These are phyloP conservation scores for Gandaritis pyraliata DNA, from an alignment of 2,888 invertebrate species.

Conservation along the genomic window DNA sequence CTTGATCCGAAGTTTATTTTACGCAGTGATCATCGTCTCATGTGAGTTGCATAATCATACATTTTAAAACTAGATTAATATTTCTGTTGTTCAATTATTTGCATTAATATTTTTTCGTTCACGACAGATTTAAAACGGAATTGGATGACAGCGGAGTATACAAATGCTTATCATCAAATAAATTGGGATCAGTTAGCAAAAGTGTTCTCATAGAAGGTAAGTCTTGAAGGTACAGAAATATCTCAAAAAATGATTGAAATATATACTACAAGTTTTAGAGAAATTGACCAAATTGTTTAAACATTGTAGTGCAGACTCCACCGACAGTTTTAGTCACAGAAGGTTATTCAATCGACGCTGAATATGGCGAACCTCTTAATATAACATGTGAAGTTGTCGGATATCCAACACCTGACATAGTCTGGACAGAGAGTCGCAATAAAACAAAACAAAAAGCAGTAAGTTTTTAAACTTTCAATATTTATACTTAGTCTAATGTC, in stretches of 20 bases:
- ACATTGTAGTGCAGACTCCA: slow-evolving; percentile 10
- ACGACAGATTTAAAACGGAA: slow-evolving; percentile 3
- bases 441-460: slow-evolving; percentile 3
- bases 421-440: slow-evolving; percentile 5
- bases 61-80: too few relatives aligned
- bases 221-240: background rate
- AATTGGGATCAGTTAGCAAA: slow-evolving; percentile 13
- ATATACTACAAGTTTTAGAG: too few relatives aligned
- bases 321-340: slow-evolving; percentile 12
- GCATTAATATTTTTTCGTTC: too few relatives aligned
- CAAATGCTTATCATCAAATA: slow-evolving; percentile 16
- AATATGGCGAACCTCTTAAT: slow-evolving; percentile 14
- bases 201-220: slow-evolving; percentile 13
- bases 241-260: too few relatives aligned
- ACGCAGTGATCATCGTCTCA: too few relatives aligned
- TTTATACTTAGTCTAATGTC: too few relatives aligned
- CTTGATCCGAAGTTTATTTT: too few relatives aligned
- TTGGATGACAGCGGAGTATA: slow-evolving; percentile 12
- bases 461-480: slow-evolving; percentile 1
- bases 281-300: background rate
- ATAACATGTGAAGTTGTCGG: slow-evolving; percentile 20
- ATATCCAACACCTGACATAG: slow-evolving; percentile 21
- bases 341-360: too few relatives aligned
- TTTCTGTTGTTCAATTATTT: too few relatives aligned
- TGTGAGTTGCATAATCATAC: too few relatives aligned